Evolutionary conservation across 2,113 vertebrate species (phyloP), one percentile per base, ranked within the genome.

Genomic region (Epinephelus cyanopodus): DNA sequence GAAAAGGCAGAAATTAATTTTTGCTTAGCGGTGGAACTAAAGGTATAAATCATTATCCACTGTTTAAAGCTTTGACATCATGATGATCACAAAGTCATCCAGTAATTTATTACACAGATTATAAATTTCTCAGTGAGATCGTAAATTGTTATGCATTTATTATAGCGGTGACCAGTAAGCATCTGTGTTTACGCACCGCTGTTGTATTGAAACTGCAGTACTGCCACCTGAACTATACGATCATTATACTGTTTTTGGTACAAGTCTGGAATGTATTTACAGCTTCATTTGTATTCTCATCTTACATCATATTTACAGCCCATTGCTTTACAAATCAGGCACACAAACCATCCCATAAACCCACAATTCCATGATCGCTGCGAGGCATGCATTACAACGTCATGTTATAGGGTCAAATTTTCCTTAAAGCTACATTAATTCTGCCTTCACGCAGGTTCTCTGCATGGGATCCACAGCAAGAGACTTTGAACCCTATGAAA

Each of bases 401-500:
- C 29, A 21, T 47, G 27, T 33, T 66, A 45, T 45, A 9, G 54
- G 70, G 56, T 68, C 60, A 76, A 11, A 87, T 72, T 62, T 79
- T 88, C 82, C 82, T 73, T 64, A 66, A 77, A 74, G 47, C 58
- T 63, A 37, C 52, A 85, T 79, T 63, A 14, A 80, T 52, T 56
- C 37, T 64, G 54, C 48, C 58, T 61, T 60, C 8, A 67, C 50
- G 77, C 57, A 68, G 67, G 53, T 37, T 75, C 68, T 81, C 75
- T 73, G 85, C 74, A 58, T 78, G 76, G 23, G 58, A 75, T 63
- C 37, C 48, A 63, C 73, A 78, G 42, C 63, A 61, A 39, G 57
- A 71, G 6, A 69, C 53, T 50, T 39, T 42, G 60, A 73, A 74
- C 9, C 42, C n/a, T 29, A 21, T 85, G 53, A 85, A 87, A 67